Evolutionary conservation across 2,113 vertebrate species (phyloP), one percentile per base, ranked within the genome.

Genomic region (Clarias magur): DNA sequence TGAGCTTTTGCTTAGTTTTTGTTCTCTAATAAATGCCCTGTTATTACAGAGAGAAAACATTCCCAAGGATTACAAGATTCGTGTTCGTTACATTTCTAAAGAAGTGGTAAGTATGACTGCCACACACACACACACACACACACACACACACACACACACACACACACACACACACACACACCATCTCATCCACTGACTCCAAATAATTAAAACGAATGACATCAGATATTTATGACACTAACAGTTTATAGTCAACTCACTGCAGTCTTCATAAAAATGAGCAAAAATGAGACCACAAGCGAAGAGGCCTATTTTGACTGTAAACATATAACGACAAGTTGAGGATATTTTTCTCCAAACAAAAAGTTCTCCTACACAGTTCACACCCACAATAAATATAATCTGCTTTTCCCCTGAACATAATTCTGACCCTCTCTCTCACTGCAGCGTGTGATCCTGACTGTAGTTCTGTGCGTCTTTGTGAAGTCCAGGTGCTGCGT

Each of bases 51-150:
- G 90, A 88, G 88, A 91, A 81, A 92, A 93, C 59, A 91, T 93
- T 85, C 92, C 92, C 68, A 88, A 85, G 54, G 91, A 93, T 84
- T 93, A 93, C 88, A 90, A 59, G 81, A 92, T 93, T 81, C 82
- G 88, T 34, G 42, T 93, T 6, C 65, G 59, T 67, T 90, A 89
- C 85, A 89, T 92, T 85, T 85, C 91, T 42, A 91, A 91, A 86
- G 81, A 88, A 27, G 85, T 90, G 91, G 92, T 92, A 86, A 91
- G 91, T 89, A 17, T 79, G 15, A 62, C 17, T 21, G 13, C 3
- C 13, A 42, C 57, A 81, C 57, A 62, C 3, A 23, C 57, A 80
- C 57, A 62, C 3, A 23, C 57, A 80, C 57, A 62, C 3, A 23
- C 57, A 80, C 57, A 62, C 3, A 23, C 57, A 80, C 57, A 62